Evolutionary conservation across 92 coral and sea anemone species (phyloP), one percentile per base, ranked within the genome.

Genomic region (Muricea muricata): DNA sequence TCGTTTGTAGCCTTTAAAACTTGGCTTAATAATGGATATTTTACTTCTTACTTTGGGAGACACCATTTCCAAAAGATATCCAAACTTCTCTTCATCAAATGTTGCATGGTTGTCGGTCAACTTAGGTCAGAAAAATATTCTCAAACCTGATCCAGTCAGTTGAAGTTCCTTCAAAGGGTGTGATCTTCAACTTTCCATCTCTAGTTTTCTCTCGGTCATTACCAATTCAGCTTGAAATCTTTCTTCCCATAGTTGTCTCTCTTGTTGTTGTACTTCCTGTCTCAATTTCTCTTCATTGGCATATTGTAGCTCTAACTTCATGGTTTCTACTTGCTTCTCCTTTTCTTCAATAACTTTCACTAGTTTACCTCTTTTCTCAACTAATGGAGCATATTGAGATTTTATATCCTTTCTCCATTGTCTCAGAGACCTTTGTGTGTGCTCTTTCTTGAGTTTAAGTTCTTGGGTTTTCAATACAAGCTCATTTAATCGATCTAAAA

Each of bases 321-420:
- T 84, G 21, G 28, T 58, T 60, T 86, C 87, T 31, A 71, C 66
- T 50, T 77, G 47, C 15, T 65, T 71, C 65, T 84, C 83, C 32
- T 48, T 67, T 37, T 84, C 85, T 20, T 89, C 89, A 26, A 78
- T 11, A 2, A 72, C 60, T 69, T 25, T 57, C 33, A 28, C 76
- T 11, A 89, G 71, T 6, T 39, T 85, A 61, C 56, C 80, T 58
- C 50, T 89, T 56, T 57, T 21, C 35, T 34, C 85, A 45, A 81
- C 6, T 17, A 89, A 73, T n/a, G 84, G 74, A 40, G 87, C 73
- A 70, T 79, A 89, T 31, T 67, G 73, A 17, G 72, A 55, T 66
- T 89, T 89, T 30, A 85, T 18, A 52, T 80, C 65, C 70, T 72
- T 89, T 60, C 85, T 89, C 90, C 92, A 89, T 41, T 89, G 92